These are phyloP conservation scores for Leptestheria dahalacensis DNA, from an alignment of 1,140 invertebrate genomes.

Conservation along the genomic window DNA sequence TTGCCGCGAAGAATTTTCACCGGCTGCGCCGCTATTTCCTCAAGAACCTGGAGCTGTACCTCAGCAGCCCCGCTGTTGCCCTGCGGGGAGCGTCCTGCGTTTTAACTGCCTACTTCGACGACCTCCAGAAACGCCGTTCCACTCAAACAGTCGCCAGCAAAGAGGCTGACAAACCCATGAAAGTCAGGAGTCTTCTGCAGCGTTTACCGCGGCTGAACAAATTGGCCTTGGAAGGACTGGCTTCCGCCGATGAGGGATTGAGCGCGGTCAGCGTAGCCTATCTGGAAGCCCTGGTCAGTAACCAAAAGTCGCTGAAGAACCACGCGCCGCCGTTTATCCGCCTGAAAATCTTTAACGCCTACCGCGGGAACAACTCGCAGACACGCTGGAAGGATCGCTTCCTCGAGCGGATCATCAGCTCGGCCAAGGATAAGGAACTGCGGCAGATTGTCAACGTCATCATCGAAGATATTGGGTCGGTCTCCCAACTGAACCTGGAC, in stretches of 20 bases:
- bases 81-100: background rate
- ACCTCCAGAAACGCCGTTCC: background rate
- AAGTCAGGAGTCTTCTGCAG: constrained; percentile 4
- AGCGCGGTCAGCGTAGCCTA: background rate
- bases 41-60: background rate
- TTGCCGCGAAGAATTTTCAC: constrained; percentile 1
- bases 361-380: background rate
- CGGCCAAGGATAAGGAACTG: constrained; percentile 4
- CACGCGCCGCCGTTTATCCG: background rate
- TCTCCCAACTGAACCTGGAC: background rate
- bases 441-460: background rate
- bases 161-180: constrained; percentile 1
- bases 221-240: background rate
- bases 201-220: background rate
- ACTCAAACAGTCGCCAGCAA: background rate
- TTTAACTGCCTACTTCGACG: constrained; percentile 1
- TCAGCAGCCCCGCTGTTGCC: background rate
- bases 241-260: background rate
- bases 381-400: constrained; percentile 8
- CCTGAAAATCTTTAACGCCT: constrained; percentile 10
- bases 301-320: background rate
- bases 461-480: constrained; percentile 1
- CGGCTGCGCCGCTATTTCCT: background rate
- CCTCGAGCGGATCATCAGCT: background rate
- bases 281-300: background rate